Evolutionary conservation across 2,113 vertebrate species (phyloP), one percentile per base, ranked within the genome.

Genomic region (Dicerorhinus sumatrensis): DNA sequence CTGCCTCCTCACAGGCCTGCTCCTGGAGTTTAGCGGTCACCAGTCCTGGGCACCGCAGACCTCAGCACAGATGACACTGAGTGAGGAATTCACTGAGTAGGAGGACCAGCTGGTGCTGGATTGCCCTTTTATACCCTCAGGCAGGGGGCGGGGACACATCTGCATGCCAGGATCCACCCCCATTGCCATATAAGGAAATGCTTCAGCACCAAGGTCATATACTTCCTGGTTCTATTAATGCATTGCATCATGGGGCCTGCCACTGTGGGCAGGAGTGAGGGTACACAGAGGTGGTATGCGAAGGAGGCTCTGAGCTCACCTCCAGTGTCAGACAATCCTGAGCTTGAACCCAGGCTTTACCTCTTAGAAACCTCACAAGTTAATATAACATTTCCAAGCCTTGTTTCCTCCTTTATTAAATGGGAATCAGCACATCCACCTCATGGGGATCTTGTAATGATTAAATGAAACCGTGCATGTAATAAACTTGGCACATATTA

Each of bases 331-430:
- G 31, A 16, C 2, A 23, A 63, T 54, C 62, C 39, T 51, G 36
- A 33, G 23, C 27, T 73, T 14, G 27, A 48, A 67, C 23, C 23
- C 46, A 87, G 27, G 27, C 56, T 87, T 46, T 16, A 46, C 12
- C 48, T 70, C 76, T 31, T 75, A 72, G 25, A 96, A 91, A 72
- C 17, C 48, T 81, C 92, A 93, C 56, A 79, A 16, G 14, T 80
- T 82, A 69, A 60, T 33, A 81, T 18, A 8, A 94, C 12, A n/a
- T 69, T 56, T 54, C 42, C 31, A 54, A 60, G n/a, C 17, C 48
- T 79, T 91, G 20, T 80, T 46, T 79, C 8, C 33, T 69, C 48
- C 42, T 84, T 84, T 95, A 54, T 72, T 81, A 94, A 69, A 25
- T 51, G 23, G 18, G 54, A 97, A 39, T 33, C 70, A 46, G 12